These are phyloP conservation scores for Ceratoteleas bidentatus DNA, from an alignment of 1,140 invertebrate species.

Conservation along the genomic window DNA sequence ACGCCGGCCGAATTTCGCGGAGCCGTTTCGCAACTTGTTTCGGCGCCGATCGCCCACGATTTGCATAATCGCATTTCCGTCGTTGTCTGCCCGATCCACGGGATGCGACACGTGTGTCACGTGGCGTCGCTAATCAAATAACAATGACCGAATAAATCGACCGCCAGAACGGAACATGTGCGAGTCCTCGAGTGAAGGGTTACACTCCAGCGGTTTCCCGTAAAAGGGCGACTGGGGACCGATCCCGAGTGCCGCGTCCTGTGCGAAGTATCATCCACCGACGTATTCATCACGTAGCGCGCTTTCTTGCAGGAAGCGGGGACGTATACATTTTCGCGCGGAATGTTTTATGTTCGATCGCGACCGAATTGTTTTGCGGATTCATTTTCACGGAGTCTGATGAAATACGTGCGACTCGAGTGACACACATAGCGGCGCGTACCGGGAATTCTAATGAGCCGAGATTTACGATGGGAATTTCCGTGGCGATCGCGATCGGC, in stretches of 20 bases:
- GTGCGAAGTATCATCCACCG: too few species aligned
- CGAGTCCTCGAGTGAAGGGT: constrained; percentile 65
- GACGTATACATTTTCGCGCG: too few species aligned
- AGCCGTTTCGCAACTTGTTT: constrained; percentile 19
- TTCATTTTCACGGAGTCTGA: too few species aligned
- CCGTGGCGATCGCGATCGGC: too few species aligned
- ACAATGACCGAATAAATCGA: constrained; percentile 70
- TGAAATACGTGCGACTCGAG: too few species aligned
- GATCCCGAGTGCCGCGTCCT: constrained; percentile 18
- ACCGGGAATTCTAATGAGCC: too few species aligned
- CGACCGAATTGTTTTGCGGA: too few species aligned
- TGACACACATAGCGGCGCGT: too few species aligned
- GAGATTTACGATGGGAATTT: too few species aligned
- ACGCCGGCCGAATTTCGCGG: not conserved
- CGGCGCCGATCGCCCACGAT: constrained; percentile 20
- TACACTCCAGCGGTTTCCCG: constrained; percentile 60
- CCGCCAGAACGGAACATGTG: constrained; percentile 48
- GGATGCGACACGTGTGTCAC: constrained; percentile 54
- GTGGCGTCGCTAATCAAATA: constrained; percentile 49
- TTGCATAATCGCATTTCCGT: constrained; percentile 48
- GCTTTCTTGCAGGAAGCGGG: too few species aligned
- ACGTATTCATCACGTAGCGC: too few species aligned
- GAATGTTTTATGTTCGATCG: too few species aligned
- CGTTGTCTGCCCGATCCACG: constrained; percentile 41
- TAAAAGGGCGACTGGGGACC: constrained; percentile 43